These are phyloP conservation scores for Rhagoletis pomonella DNA, from an alignment of 1,140 invertebrate genomes.

Conservation along the genomic window DNA sequence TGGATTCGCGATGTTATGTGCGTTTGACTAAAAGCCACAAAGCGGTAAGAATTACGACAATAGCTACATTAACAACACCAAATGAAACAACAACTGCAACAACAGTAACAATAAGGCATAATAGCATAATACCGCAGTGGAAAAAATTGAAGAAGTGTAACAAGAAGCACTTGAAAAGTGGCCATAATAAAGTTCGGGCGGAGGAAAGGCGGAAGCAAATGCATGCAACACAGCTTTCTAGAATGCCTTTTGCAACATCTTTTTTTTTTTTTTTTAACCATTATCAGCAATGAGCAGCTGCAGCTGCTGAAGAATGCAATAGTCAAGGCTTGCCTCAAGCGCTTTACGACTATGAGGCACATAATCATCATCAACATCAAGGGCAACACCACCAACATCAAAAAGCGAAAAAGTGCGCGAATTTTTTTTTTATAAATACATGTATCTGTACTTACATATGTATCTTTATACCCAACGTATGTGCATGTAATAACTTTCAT, in stretches of 20 bases:
- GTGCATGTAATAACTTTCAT: no score
- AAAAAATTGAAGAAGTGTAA: neutral
- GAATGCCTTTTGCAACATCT: neutral
- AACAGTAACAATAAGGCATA: no score
- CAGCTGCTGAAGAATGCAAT: no score
- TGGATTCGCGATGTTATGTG: neutral
- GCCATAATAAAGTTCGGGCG: conserved; percentile 36
- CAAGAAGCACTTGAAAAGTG: conserved; percentile 16
- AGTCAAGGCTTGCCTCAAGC: neutral
- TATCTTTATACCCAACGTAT: neutral
- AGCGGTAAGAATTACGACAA: conserved; percentile 40
- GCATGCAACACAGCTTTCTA: neutral
- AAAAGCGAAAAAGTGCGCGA: no score
- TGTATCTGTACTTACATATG: neutral
- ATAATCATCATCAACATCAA: neutral
- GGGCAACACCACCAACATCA: neutral
- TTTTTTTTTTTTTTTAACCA: conserved; percentile 29
- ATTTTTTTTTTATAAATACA: no score
- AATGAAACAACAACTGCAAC: neutral
- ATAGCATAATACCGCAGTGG: neutral
- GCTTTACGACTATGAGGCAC: neutral
- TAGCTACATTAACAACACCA: conserved; percentile 50
- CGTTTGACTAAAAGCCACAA: conserved; percentile 49
- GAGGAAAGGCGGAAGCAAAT: no score
- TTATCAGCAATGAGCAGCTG: neutral